phyloP scores from a whole-genome alignment of 2,113 vertebrate genomes.

The Copsychus sechellarum region DNA sequence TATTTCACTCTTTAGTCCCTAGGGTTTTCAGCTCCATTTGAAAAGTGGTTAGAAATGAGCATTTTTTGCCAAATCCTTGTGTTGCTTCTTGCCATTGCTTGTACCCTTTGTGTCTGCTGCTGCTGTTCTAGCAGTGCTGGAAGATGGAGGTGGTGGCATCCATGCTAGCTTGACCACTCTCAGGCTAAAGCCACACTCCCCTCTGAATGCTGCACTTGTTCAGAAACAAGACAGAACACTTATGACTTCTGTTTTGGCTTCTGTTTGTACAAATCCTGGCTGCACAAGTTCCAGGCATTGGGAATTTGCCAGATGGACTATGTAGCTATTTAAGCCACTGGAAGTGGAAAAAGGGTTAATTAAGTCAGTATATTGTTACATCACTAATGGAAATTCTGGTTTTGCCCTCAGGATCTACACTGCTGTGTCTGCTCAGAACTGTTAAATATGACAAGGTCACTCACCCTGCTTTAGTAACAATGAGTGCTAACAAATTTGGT shows the following conservation, averaged over 20 bases:
- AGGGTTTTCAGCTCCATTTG: not conserved
- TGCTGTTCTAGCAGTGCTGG: not conserved
- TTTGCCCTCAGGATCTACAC: constrained; percentile 60
- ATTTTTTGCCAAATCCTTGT: not conserved
- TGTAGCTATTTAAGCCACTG: constrained; percentile 15
- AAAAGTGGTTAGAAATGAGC: not conserved
- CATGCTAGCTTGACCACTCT: constrained; percentile 51
- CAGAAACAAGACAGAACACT: constrained; percentile 43
- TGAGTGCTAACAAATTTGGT: constrained; percentile 56
- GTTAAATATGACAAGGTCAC: constrained; percentile 66
- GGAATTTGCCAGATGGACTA: constrained; percentile 31
- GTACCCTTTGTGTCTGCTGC: not conserved
- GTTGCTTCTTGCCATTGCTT: not conserved
- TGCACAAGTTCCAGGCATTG: constrained; percentile 23
- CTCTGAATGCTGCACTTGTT: constrained; percentile 79
- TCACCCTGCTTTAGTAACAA: constrained; percentile 65
- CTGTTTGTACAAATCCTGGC: constrained; percentile 72
- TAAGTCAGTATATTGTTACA: constrained; percentile 67
- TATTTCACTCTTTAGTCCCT: constrained; percentile 17
- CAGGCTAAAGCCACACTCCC: not conserved
- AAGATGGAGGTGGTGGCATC: not conserved
- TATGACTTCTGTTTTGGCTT: constrained; percentile 69
- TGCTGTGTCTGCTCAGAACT: constrained; percentile 52
- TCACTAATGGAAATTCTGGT: constrained; percentile 67
- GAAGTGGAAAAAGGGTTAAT: constrained; percentile 58